These are phyloP conservation scores for Drosophila gunungcola DNA, from an alignment of 1,140 invertebrate genomes.

Conservation along the genomic window DNA sequence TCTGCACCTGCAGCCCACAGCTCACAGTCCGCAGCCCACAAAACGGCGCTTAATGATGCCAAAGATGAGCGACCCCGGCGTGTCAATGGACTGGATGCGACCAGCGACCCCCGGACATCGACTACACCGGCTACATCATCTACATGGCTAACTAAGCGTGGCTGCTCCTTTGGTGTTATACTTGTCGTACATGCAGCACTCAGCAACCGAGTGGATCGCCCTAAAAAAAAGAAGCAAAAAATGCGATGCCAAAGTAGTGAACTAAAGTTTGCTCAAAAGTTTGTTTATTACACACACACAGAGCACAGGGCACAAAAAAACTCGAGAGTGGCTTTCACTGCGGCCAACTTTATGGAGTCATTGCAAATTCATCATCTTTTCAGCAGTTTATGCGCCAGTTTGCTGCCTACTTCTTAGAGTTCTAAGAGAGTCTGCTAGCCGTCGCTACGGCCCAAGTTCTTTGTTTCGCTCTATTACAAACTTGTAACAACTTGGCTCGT, in stretches of 20 bases:
- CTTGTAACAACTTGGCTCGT: conserved; percentile 81
- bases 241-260: conserved; percentile 53
- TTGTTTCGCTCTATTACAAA: conserved; percentile 79
- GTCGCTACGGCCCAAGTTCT: conserved; percentile 30
- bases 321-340: conserved; percentile 54
- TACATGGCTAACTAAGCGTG: conserved; percentile 84
- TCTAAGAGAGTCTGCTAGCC: conserved; percentile 9
- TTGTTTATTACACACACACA: conserved; percentile 78
- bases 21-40: conserved; percentile 17
- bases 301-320: conserved; percentile 10
- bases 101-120: conserved; percentile 30
- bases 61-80: conserved; percentile 75
- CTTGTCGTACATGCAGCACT: conserved; percentile 69
- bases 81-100: conserved; percentile 60
- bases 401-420: conserved; percentile 49
- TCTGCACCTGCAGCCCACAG: conserved; percentile 26
- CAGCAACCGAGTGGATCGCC: conserved; percentile 13
- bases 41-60: conserved; percentile 79
- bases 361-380: conserved; percentile 82
- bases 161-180: conserved; percentile 68
- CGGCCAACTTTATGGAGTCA: conserved; percentile 56
- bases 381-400: conserved; percentile 76
- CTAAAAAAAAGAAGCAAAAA: conserved; percentile 1
- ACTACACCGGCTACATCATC: conserved; percentile 52
- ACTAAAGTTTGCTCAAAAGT: conserved; percentile 81